Base-by-base conservation (phyloP, 1,140 invertebrate species). In the Condylostylus longicornis region DNA sequence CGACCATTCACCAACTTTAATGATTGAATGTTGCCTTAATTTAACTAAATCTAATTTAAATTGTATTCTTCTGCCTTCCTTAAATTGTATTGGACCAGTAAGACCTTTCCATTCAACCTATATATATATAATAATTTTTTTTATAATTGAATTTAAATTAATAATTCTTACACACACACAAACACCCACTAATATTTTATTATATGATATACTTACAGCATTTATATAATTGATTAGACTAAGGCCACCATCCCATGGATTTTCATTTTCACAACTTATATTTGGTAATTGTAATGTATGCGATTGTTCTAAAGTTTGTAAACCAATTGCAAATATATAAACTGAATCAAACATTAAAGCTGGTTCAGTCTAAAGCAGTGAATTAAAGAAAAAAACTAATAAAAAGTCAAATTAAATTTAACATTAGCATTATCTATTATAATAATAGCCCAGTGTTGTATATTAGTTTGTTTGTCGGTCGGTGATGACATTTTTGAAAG, bases 331-430 rank as follows among this genome's bases (percentile, higher is more conserved):
- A 49, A 94, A 79, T 33, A 89, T 75, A 53, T 86, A 77, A 1
- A 93, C 87, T 5, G 86, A 84, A 59, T 95, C 88, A 59, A 83
- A 93, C 44, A 91, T 76, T 39, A 95, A 62, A 6, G 88, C 87
- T 42, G 86, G 82, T 59, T 89, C 83, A 40, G 85, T 85, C 88
- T 93, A 67, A 17, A 70, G n/a, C n/a, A n/a, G n/a, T n/a, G n/a
- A n/a, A n/a, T n/a, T n/a, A n/a, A n/a, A n/a, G n/a, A n/a, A n/a
- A n/a, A n/a, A n/a, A n/a, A n/a, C n/a, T n/a, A n/a, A n/a, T n/a
- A n/a, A n/a, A n/a, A n/a, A n/a, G n/a, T n/a, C n/a, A n/a, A n/a
- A n/a, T n/a, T n/a, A n/a, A n/a, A n/a, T n/a, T n/a, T n/a, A n/a
- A n/a, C n/a, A n/a, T n/a, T n/a, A n/a, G n/a, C n/a, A n/a, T n/a